A percentile compares a stretch with the other conserved stretches of the same genome.
phyloP scores from a whole-genome alignment of 1,140 invertebrate genomes.

The Maconellicoccus hirsutus region DNA sequence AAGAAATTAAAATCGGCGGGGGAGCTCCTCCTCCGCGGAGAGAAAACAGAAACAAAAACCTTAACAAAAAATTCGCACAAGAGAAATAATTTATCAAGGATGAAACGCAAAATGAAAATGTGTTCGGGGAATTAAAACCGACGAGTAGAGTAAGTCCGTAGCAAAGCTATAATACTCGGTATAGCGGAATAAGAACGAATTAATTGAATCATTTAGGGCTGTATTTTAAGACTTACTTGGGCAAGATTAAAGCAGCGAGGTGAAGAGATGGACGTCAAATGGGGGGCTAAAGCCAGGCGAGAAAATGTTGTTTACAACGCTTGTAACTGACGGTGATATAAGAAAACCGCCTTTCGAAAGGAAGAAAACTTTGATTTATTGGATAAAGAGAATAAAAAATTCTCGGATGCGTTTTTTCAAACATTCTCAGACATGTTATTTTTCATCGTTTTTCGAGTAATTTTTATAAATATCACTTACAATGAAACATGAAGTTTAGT shows the following conservation, averaged over 20 bases:
- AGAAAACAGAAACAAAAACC: background rate
- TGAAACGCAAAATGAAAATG: conserved; percentile 13
- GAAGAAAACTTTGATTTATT: conserved; percentile 19
- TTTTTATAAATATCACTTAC: too few relatives aligned
- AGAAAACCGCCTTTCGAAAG: conserved; percentile 2
- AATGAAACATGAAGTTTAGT: too few relatives aligned
- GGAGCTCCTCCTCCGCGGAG: background rate
- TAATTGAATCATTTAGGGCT: conserved; percentile 19
- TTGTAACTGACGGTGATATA: conserved; percentile 20
- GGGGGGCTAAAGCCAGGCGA: conserved; percentile 1
- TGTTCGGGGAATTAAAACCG: conserved; percentile 19
- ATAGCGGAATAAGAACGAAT: conserved; percentile 6
- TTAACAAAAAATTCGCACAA: background rate
- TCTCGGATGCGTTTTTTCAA: background rate
- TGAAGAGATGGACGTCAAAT: background rate
- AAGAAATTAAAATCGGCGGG: conserved; percentile 8
- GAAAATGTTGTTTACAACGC: conserved; percentile 18
- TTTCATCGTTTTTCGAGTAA: too few relatives aligned
- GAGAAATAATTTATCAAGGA: conserved; percentile 16
- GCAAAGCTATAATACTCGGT: background rate
- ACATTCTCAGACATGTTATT: background rate
- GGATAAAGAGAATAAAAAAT: background rate
- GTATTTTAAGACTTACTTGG: conserved; percentile 15
- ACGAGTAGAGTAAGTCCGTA: background rate
- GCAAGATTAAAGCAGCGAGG: background rate